Base-by-base conservation (phyloP, 1,140 invertebrate genomes). In the Drosophila ambigua region DNA sequence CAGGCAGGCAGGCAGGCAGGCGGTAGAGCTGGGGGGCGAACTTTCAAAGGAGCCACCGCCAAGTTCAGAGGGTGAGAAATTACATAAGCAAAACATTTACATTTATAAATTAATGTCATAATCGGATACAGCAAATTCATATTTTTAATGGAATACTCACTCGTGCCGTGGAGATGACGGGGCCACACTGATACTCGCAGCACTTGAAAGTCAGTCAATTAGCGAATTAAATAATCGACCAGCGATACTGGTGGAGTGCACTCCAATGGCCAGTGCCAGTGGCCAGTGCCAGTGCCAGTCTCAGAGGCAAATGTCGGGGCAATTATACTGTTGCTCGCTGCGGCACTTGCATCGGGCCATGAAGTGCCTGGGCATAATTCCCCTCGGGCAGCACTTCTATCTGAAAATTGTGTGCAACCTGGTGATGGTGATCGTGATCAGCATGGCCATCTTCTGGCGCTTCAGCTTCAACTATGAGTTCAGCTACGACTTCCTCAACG, bases 311-410 rank as follows among this genome's bases (percentile, higher is more conserved):
- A 49, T 58, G 43, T 48, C 71, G 5, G 51, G 55, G 6, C 54
- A 82, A 49, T 61, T 87, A 43, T 57, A 87, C 60, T 35, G 44
- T 2, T 71, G 26, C 11, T 62, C 78, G 11, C 16, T 87, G 52
- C 46, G 54, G 20, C 28, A 35, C 6, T 61, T 87, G 16, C 62
- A 46, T 6, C 61, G 72, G 5, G 2, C 72, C 6, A 79, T 79
- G 83, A 73, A 66, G 9, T 76, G 23, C 5, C 1, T 76, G 31
- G 20, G 62, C 6, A 20, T 85, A 9, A 9, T 76, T 11, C 82
- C 82, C 9, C 44, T 64, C 8, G n/a, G 41, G 0, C 26, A 49
- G 1, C n/a, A 41, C 0, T 0, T 61, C 6, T 2, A n/a, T 13
- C 9, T 46, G 5, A 88, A 60, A 35, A 5, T 78, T 1, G 2